Conservation (phyloP, 2,888 invertebrate species). For the Phalera bucephala region DNA sequence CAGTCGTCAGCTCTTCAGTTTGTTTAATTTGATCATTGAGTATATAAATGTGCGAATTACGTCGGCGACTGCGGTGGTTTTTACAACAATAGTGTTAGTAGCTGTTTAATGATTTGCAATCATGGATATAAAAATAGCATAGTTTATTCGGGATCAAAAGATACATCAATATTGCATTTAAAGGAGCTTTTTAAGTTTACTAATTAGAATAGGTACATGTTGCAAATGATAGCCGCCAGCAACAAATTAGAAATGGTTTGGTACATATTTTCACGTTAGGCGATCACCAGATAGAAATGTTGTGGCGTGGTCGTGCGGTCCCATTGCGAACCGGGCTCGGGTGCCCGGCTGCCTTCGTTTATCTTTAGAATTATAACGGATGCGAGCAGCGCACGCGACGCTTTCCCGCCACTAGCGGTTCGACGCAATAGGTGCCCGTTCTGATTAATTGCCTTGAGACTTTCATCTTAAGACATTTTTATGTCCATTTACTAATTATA, state of each 20-base stretch:
- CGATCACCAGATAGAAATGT: constrained; percentile 13
- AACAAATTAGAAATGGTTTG: constrained; percentile 7
- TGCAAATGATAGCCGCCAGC: not conserved
- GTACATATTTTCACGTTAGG: constrained; percentile 10
- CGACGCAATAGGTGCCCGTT: constrained; percentile 27
- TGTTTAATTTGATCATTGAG: constrained; percentile 21
- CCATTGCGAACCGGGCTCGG: constrained; percentile 21
- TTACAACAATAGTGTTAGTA: too few relatives aligned
- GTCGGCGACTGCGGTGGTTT: not conserved
- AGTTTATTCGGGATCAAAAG: too few relatives aligned
- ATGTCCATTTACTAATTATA: constrained; percentile 22
- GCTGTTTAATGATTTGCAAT: too few relatives aligned
- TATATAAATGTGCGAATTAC: constrained; percentile 9
- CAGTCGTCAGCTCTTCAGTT: constrained; percentile 11
- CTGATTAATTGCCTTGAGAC: constrained; percentile 35
- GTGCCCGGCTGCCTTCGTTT: constrained; percentile 30
- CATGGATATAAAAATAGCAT: too few relatives aligned
- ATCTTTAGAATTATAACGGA: constrained; percentile 41
- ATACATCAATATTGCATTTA: too few relatives aligned
- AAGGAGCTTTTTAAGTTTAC: too few relatives aligned
- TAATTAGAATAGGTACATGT: not conserved
- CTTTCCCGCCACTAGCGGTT: constrained; percentile 22
- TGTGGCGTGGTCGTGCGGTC: constrained; percentile 15
- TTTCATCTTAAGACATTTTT: constrained; percentile 32
- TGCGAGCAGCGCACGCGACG: constrained; percentile 45